Evolutionary conservation across 2,888 invertebrate species (phyloP).

Genomic region (Fragum whitleyi): DNA sequence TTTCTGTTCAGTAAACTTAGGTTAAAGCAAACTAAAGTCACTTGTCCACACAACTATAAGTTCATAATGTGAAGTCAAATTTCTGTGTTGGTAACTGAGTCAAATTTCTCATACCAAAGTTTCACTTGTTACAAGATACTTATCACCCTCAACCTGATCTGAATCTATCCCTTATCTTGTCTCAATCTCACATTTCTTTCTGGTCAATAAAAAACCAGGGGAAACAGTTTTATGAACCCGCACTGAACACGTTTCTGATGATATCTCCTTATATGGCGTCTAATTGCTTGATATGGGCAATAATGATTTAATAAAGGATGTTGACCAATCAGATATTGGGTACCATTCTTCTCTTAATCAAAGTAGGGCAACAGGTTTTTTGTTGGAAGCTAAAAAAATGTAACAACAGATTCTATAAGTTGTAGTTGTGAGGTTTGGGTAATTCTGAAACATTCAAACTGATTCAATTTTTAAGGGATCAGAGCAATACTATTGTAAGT

Average conservation of each 20-base stretch:
- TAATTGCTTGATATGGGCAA: conserved; percentile 22
- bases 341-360: background rate
- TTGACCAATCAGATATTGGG: conserved; percentile 17
- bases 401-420: too few relatives aligned
- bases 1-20: too few relatives aligned
- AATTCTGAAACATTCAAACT: too few relatives aligned
- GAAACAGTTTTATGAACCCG: conserved; percentile 17
- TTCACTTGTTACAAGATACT: conserved; percentile 15
- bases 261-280: conserved; percentile 17
- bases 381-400: too few relatives aligned
- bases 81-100: background rate
- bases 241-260: background rate
- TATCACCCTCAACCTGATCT: background rate
- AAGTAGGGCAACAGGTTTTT: too few relatives aligned
- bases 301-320: background rate
- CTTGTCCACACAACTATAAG: too few relatives aligned
- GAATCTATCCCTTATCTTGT: conserved; percentile 1
- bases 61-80: too few relatives aligned
- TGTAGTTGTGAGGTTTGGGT: too few relatives aligned
- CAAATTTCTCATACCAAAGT: background rate
- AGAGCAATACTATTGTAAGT: too few relatives aligned
- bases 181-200: background rate
- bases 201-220: background rate
- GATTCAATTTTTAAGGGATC: too few relatives aligned
- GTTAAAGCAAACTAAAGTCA: too few relatives aligned